phyloP scores from a whole-genome alignment of 2,888 invertebrate genomes.

The Cosmia pyralina region DNA sequence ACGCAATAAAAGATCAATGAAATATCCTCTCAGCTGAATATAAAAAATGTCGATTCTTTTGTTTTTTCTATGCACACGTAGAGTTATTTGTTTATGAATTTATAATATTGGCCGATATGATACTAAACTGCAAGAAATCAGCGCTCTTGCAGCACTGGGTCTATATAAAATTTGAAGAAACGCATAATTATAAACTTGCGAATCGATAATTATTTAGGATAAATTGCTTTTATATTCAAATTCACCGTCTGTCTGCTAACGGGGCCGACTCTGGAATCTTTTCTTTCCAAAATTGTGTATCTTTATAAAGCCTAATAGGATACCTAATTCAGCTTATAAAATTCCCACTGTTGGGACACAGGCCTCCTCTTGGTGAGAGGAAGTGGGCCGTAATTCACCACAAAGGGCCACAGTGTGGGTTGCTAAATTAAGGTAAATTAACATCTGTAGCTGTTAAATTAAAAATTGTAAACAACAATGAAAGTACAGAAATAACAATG shows the following conservation, averaged over 20 bases:
- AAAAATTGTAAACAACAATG: not conserved
- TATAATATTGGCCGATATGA: constrained; percentile 10
- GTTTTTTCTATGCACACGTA: constrained; percentile 43
- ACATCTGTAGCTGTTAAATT: not conserved
- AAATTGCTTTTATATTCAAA: too few relatives aligned
- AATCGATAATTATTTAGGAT: too few relatives aligned
- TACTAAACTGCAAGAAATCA: not conserved
- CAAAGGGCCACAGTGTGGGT: too few relatives aligned
- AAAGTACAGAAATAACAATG: constrained; percentile 8
- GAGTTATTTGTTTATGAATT: constrained; percentile 12
- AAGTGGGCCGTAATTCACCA: too few relatives aligned
- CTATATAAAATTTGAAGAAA: not conserved
- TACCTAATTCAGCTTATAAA: too few relatives aligned
- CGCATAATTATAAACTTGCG: too few relatives aligned
- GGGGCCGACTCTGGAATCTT: too few relatives aligned
- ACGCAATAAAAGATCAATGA: constrained; percentile 81
- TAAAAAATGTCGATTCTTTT: constrained; percentile 58
- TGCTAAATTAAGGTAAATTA: not conserved
- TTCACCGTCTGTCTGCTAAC: too few relatives aligned
- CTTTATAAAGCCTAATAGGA: too few relatives aligned
- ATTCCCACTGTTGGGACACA: too few relatives aligned
- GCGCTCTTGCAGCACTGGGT: not conserved
- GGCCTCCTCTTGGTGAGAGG: too few relatives aligned
- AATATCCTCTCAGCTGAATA: constrained; percentile 66
- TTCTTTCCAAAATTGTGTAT: too few relatives aligned